phyloP scores from a whole-genome alignment of 2,797 vertebrate species.

The Serranus cabrilla region DNA sequence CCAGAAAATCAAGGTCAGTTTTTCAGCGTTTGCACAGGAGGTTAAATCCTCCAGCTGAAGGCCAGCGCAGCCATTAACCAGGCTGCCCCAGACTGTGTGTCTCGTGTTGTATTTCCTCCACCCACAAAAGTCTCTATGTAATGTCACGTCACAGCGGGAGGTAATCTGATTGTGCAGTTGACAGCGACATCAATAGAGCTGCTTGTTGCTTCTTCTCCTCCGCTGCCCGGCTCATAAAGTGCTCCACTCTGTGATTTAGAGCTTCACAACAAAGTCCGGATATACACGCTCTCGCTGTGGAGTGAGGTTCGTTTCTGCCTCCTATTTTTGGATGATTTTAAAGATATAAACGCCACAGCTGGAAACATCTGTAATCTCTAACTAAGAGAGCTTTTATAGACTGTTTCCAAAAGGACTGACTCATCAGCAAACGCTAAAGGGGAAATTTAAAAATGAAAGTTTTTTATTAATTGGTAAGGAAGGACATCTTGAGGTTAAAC shows the following conservation, averaged over 20 bases:
- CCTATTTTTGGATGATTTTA: constrained; percentile 10
- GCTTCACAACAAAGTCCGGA: constrained; percentile 19
- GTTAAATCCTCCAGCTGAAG: constrained; percentile 4
- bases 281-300: background rate
- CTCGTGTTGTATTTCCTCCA: background rate
- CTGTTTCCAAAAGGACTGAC: background rate
- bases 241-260: constrained; percentile 27
- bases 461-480: constrained; percentile 24
- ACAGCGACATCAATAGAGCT: background rate
- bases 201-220: constrained; percentile 8
- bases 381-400: too few relatives aligned
- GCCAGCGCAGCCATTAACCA: constrained; percentile 5
- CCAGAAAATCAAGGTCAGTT: background rate
- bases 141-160: background rate
- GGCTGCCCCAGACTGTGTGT: background rate
- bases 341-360: constrained; percentile 10
- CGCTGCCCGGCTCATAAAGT: constrained; percentile 10
- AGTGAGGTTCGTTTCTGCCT: constrained; percentile 29
- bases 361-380: background rate
- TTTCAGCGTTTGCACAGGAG: background rate
- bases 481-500: constrained; percentile 20
- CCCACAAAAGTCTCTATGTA: constrained; percentile 6
- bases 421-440: constrained; percentile 23
- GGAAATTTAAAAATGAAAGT: too few relatives aligned
- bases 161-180: constrained; percentile 11